Percentiles rank a stretch among this genome's conserved stretches.
Conservation (phyloP, 2,113 vertebrate species). For the Myocastor coypus region DNA sequence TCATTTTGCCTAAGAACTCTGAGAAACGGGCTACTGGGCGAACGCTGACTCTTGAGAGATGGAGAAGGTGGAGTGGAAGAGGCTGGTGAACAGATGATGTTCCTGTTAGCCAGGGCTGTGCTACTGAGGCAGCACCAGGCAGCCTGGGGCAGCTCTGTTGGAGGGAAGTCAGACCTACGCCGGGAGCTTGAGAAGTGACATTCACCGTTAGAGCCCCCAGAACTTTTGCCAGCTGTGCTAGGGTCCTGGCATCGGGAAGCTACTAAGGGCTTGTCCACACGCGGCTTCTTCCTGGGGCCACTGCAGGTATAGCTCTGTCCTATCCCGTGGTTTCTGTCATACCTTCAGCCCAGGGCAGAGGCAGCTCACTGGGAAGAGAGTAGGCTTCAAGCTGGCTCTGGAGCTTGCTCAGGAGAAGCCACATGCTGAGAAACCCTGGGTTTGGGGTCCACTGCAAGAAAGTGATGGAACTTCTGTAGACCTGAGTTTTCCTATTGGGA, state of each 20-base stretch:
- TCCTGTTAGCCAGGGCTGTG: background rate
- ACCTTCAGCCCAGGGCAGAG: accelerated
- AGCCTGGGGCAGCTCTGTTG: accelerated
- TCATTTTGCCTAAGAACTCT: background rate
- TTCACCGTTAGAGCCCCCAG: background rate
- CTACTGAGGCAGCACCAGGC: too few species aligned
- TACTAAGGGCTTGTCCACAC: background rate
- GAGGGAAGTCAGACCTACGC: background rate
- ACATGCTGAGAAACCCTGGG: background rate
- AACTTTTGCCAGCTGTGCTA: background rate
- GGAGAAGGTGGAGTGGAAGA: too few species aligned
- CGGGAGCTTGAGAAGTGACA: too few species aligned
- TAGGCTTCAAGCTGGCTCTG: background rate
- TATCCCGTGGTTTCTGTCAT: background rate
- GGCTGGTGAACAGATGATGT: background rate
- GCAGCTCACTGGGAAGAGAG: background rate
- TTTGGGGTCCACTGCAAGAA: background rate
- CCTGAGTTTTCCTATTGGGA: background rate
- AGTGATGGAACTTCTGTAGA: background rate
- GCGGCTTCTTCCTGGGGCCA: background rate
- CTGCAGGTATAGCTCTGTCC: background rate
- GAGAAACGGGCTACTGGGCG: background rate
- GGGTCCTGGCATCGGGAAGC: background rate
- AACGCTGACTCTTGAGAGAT: background rate
- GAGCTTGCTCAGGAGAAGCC: background rate